Evolutionary conservation across 2,797 vertebrate genomes (phyloP).

Genomic region (Valencia hispanica): DNA sequence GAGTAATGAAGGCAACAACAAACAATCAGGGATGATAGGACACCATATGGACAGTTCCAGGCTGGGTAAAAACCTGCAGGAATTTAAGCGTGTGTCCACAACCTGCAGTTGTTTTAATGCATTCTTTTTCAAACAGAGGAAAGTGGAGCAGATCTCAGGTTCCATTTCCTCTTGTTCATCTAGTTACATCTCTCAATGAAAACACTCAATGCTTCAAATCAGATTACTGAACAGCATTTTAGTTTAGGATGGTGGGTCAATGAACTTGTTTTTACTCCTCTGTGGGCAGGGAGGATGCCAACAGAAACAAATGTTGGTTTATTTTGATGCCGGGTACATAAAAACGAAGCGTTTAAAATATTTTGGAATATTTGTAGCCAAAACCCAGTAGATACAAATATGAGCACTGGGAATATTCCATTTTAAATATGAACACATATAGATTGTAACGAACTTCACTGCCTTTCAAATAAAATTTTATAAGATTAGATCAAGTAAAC

Average conservation of each 20-base stretch:
- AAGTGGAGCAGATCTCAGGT: constrained; percentile 13
- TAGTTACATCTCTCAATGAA: neutral
- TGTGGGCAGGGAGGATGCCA: neutral
- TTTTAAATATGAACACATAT: neutral
- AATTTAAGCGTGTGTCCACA: constrained; percentile 4
- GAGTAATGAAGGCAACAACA: constrained; percentile 40
- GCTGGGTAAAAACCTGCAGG: constrained; percentile 17
- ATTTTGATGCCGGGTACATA: neutral
- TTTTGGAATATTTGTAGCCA: neutral
- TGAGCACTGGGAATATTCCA: neutral
- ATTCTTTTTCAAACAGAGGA: constrained; percentile 13
- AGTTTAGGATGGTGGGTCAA: neutral
- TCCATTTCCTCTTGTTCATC: neutral
- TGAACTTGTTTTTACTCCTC: neutral
- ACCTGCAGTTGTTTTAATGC: constrained; percentile 46
- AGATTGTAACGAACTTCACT: neutral
- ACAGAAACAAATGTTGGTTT: neutral
- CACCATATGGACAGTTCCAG: constrained; percentile 51
- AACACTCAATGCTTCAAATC: neutral
- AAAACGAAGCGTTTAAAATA: neutral
- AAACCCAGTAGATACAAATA: constrained; percentile 1
- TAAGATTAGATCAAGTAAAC: neutral
- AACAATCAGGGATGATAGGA: constrained; percentile 37
- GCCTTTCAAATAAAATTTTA: too few relatives aligned
- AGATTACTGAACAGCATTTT: neutral